phyloP scores from a whole-genome alignment of 2,113 vertebrate genomes.

The Anoplopoma fimbria region DNA sequence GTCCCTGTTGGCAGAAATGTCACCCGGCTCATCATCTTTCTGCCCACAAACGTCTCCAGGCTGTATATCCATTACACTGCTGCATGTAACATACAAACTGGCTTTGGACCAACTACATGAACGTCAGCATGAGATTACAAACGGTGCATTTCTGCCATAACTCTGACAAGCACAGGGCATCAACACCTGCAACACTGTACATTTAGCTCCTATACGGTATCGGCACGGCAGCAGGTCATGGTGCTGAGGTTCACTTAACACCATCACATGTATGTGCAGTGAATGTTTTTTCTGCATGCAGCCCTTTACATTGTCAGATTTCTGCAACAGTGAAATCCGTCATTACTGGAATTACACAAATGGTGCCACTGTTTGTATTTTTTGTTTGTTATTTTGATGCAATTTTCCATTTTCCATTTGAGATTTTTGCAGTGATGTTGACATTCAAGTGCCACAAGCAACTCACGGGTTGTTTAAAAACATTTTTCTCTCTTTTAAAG shows the following conservation, averaged over 20 bases:
- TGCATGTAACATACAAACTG: constrained; percentile 26
- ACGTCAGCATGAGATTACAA: constrained; percentile 21
- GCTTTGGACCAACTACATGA: constrained; percentile 19
- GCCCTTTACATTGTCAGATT: not conserved
- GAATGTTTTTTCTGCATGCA: not conserved
- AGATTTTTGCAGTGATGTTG: not conserved
- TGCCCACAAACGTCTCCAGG: not conserved
- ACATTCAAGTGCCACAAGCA: not conserved
- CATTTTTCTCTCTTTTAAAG: not conserved
- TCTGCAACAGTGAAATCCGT: not conserved
- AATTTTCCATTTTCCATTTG: not conserved
- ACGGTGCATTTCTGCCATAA: constrained; percentile 33
- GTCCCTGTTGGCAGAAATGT: constrained; percentile 3
- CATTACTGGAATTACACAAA: not conserved
- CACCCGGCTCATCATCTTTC: constrained; percentile 40
- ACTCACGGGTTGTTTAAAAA: not conserved
- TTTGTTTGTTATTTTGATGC: too few relatives aligned
- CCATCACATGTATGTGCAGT: not conserved
- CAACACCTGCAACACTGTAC: constrained; percentile 5
- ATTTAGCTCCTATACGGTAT: not conserved
- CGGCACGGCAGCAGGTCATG: not conserved
- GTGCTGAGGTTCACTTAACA: not conserved
- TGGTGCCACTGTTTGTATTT: not conserved
- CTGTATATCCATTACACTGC: constrained; percentile 45
- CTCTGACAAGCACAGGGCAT: constrained; percentile 23